Evolutionary conservation across 2,888 invertebrate species (phyloP).

Genomic region (Anthoptus insignis): DNA sequence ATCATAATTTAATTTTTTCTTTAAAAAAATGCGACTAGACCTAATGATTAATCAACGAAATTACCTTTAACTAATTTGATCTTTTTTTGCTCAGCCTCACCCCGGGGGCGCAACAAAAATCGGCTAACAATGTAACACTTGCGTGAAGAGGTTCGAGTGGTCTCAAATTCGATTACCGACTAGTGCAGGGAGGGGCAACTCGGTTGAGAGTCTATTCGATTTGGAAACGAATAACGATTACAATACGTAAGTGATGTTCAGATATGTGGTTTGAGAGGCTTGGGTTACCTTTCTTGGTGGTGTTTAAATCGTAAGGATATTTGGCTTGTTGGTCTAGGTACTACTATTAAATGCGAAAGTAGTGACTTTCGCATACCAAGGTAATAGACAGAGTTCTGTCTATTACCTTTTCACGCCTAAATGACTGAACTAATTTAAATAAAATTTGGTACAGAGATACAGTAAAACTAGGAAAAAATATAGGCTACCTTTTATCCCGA

Average conservation of each 20-base stretch:
- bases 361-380: too few relatives aligned
- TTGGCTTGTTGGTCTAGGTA: too few relatives aligned
- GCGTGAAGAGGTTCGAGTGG: constrained; percentile 80
- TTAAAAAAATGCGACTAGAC: too few relatives aligned
- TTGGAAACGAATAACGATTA: constrained; percentile 75
- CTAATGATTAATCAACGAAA: background rate
- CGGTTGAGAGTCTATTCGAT: constrained; percentile 83
- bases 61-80: background rate
- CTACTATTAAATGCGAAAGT: too few relatives aligned
- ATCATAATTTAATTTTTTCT: too few relatives aligned
- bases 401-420: too few relatives aligned
- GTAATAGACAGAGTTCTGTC: too few relatives aligned
- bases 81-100: constrained; percentile 39
- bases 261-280: constrained; percentile 53
- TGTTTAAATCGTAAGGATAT: too few relatives aligned
- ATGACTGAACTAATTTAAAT: too few relatives aligned
- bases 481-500: too few relatives aligned
- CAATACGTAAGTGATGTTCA: constrained; percentile 75
- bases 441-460: too few relatives aligned
- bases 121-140: constrained; percentile 84
- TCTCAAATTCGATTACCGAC: constrained; percentile 81
- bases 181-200: constrained; percentile 77
- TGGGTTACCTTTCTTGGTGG: background rate
- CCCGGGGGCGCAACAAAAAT: constrained; percentile 68
- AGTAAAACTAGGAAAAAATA: too few relatives aligned